Percentiles rank a stretch among this genome's conserved stretches.
Conservation (phyloP, 2,888 invertebrate genomes). For the Exocentrus adspersus region DNA sequence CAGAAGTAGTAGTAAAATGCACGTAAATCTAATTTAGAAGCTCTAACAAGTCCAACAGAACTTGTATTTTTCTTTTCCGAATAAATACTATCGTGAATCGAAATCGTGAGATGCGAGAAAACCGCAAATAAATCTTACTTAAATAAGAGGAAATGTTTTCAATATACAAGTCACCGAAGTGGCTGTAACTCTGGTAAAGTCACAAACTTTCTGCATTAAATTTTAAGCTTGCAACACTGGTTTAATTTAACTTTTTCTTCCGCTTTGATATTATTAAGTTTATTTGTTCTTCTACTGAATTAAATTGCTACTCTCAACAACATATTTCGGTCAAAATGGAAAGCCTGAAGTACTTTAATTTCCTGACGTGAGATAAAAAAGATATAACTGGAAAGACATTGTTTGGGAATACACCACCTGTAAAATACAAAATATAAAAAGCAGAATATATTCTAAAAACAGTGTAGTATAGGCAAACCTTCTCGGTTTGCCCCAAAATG, state of each 20-base stretch:
- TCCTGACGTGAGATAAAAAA: neutral
- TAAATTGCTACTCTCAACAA: conserved; percentile 4
- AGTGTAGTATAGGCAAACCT: too few species aligned
- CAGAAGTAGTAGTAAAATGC: too few species aligned
- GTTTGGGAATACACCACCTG: too few species aligned
- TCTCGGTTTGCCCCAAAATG: too few species aligned
- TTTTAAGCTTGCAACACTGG: conserved; percentile 6
- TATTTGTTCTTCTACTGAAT: conserved; percentile 15
- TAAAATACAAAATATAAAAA: too few species aligned
- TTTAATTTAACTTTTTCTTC: conserved; percentile 21
- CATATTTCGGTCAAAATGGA: conserved; percentile 2
- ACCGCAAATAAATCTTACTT: conserved; percentile 21
- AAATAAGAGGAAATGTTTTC: conserved; percentile 24
- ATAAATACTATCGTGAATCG: conserved; percentile 1
- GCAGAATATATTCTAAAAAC: too few species aligned
- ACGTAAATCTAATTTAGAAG: neutral
- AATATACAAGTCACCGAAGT: conserved; percentile 22
- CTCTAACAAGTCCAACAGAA: neutral
- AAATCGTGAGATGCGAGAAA: conserved; percentile 4
- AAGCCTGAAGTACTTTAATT: neutral
- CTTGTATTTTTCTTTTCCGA: neutral
- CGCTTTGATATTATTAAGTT: conserved; percentile 7
- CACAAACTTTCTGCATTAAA: conserved; percentile 22
- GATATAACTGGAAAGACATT: too few species aligned
- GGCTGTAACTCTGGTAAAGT: conserved; percentile 17